phyloP scores from a whole-genome alignment of 2,888 invertebrate genomes.

The Iselma pallidipennis region DNA sequence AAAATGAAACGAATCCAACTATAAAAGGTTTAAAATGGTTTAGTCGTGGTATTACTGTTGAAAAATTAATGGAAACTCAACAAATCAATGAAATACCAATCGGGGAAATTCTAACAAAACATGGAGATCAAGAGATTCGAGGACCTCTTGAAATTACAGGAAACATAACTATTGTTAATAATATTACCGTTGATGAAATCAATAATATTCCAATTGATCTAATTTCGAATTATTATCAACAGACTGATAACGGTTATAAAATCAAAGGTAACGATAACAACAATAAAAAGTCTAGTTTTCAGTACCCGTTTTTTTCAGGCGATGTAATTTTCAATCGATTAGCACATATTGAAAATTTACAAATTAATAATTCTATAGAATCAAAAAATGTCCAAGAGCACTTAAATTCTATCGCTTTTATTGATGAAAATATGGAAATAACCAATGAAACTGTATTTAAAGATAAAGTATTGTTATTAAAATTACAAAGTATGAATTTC shows the following conservation, averaged over 20 bases:
- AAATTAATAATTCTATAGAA: constrained; percentile 42
- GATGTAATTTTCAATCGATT: constrained; percentile 46
- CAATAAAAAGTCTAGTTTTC: too few species aligned
- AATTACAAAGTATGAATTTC: not conserved
- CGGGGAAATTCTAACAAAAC: constrained; percentile 52
- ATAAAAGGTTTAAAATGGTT: constrained; percentile 47
- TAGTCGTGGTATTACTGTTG: constrained; percentile 47
- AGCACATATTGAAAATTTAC: constrained; percentile 43
- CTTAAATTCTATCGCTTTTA: constrained; percentile 42
- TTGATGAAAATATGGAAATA: constrained; percentile 36
- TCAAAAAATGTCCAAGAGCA: constrained; percentile 36
- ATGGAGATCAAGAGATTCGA: constrained; percentile 45
- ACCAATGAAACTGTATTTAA: constrained; percentile 39
- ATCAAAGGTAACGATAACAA: constrained; percentile 47
- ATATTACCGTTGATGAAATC: constrained; percentile 46
- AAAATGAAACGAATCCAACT: constrained; percentile 44
- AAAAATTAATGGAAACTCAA: constrained; percentile 46
- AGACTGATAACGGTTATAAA: constrained; percentile 33
- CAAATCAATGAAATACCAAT: constrained; percentile 54
- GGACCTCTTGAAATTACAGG: constrained; percentile 47
- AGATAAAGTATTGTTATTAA: constrained; percentile 11
- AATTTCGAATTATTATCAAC: constrained; percentile 35
- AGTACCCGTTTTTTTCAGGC: constrained; percentile 39
- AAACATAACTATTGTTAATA: constrained; percentile 44
- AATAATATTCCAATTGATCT: constrained; percentile 42